Conservation (phyloP, 1,140 invertebrate genomes). For the Helicoverpa zea region DNA sequence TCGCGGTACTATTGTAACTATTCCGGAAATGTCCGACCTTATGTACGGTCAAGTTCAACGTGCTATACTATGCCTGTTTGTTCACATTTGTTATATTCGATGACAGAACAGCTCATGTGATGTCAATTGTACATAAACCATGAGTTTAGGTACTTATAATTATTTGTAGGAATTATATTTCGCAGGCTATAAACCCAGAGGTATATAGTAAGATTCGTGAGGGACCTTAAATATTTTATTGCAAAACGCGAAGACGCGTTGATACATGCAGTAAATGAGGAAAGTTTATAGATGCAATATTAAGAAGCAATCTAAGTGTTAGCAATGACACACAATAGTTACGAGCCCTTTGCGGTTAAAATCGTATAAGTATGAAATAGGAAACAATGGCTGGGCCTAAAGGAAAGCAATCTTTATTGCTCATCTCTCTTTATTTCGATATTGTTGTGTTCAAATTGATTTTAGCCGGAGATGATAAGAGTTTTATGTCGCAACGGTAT, state of each 20-base stretch:
- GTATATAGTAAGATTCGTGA: neutral
- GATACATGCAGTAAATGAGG: neutral
- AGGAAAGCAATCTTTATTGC: constrained; percentile 79
- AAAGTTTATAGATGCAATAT: constrained; percentile 15
- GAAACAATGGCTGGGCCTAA: constrained; percentile 68
- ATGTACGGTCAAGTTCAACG: constrained; percentile 46
- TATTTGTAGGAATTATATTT: neutral
- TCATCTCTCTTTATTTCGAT: constrained; percentile 76
- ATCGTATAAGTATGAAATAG: constrained; percentile 63
- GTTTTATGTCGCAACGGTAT: constrained; percentile 79
- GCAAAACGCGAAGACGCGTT: neutral
- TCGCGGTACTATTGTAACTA: constrained; percentile 66
- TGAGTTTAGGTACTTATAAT: neutral
- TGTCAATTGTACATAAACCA: neutral
- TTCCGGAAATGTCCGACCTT: constrained; percentile 67
- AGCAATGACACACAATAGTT: constrained; percentile 54
- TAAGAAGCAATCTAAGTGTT: constrained; percentile 52
- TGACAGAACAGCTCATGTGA: neutral
- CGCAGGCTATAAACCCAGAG: neutral
- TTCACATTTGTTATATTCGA: constrained; percentile 23
- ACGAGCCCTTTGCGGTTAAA: constrained; percentile 62
- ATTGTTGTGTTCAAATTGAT: constrained; percentile 78
- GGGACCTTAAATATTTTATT: constrained; percentile 23
- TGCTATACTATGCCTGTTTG: neutral
- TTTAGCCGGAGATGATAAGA: constrained; percentile 75